These are phyloP conservation scores for Oikopleura vanhoeffeni DNA, from an alignment of 23 tunicate genomes.

Conservation along the genomic window DNA sequence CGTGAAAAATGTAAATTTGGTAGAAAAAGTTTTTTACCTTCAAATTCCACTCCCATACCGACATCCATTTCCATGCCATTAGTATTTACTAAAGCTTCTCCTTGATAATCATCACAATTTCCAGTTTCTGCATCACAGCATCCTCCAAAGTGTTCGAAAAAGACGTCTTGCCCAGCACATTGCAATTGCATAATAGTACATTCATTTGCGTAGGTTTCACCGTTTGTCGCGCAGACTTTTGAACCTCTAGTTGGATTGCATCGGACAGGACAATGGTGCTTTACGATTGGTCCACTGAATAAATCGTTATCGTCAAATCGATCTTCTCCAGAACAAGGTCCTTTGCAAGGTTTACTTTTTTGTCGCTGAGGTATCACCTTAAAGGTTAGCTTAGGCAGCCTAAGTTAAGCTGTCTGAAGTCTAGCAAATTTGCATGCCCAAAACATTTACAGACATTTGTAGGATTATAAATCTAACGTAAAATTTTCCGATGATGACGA, in stretches of 20 bases:
- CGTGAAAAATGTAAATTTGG: too few relatives aligned
- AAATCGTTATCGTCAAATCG: not conserved
- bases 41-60: not conserved
- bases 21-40: too few relatives aligned
- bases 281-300: not conserved
- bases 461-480: too few relatives aligned
- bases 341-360: too few relatives aligned
- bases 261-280: constrained; percentile 4
- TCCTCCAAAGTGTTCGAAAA: not conserved
- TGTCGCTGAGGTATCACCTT: too few relatives aligned
- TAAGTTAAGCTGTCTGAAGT: too few relatives aligned
- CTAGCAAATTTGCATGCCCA: too few relatives aligned
- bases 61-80: not conserved
- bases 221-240: not conserved
- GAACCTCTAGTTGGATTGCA: not conserved
- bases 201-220: not conserved
- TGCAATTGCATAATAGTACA: not conserved
- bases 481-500: too few relatives aligned
- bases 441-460: too few relatives aligned
- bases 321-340: not conserved
- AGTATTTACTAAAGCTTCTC: not conserved
- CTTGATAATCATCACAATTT: not conserved
- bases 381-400: too few relatives aligned
- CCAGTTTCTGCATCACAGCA: constrained; percentile 8
- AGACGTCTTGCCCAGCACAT: not conserved